Conservation (phyloP, 2,113 vertebrate genomes). For the Reinhardtius hippoglossoides region DNA sequence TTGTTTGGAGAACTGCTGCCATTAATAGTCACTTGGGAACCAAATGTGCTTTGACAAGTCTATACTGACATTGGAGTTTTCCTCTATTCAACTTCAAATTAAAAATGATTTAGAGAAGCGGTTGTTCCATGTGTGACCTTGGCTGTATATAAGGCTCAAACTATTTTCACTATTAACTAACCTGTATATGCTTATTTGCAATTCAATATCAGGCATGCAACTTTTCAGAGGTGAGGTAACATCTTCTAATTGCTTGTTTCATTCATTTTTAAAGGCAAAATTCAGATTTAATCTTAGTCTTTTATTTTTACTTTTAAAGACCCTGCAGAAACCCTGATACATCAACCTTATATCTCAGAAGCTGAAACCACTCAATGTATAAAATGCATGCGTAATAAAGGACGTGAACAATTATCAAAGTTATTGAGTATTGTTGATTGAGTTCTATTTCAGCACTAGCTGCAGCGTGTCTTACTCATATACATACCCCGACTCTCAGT, state of each 20-base stretch:
- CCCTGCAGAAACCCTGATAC: too few relatives aligned
- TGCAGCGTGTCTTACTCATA: neutral
- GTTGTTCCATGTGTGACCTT: too few relatives aligned
- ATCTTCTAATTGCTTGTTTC: neutral
- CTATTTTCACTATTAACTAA: too few relatives aligned
- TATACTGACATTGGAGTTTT: too few relatives aligned
- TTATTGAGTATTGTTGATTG: neutral
- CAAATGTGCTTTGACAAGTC: neutral
- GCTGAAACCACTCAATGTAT: too few relatives aligned
- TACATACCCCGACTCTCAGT: conserved; percentile 87
- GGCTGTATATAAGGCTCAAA: too few relatives aligned
- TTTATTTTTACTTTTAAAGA: too few relatives aligned
- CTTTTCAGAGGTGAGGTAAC: neutral
- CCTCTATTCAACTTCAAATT: too few relatives aligned
- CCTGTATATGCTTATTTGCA: neutral
- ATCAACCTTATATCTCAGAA: too few relatives aligned
- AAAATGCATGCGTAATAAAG: too few relatives aligned
- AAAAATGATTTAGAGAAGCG: too few relatives aligned
- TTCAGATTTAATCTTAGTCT: too few relatives aligned
- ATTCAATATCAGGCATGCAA: neutral
- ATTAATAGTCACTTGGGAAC: neutral
- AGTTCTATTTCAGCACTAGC: neutral
- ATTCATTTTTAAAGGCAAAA: neutral
- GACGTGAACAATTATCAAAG: neutral
- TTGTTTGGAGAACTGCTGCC: neutral